Conservation (phyloP, 2,113 vertebrate species). For the Melanerpes formicivorus region DNA sequence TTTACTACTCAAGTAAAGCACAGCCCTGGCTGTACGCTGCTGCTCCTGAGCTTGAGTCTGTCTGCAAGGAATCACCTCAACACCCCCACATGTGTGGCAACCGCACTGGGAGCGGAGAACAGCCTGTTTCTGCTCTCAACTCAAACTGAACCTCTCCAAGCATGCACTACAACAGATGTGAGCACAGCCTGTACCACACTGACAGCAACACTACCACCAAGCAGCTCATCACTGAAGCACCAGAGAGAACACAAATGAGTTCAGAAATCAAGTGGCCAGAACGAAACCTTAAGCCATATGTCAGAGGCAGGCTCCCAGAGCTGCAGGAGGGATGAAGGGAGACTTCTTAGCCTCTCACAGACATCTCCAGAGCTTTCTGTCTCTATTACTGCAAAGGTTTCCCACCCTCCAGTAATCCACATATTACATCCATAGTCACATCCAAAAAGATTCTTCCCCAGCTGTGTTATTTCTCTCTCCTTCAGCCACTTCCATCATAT, state of each 20-base stretch:
- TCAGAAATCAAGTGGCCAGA: not conserved
- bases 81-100: accelerated
- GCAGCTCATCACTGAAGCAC: not conserved
- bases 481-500: not conserved
- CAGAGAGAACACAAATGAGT: not conserved
- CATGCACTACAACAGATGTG: not conserved
- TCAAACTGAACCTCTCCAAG: not conserved
- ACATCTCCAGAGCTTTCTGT: not conserved
- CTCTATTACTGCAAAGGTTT: not conserved
- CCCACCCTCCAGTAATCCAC: not conserved
- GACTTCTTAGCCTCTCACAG: not conserved
- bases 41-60: not conserved
- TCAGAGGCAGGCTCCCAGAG: not conserved
- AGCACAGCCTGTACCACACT: accelerated
- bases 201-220: accelerated
- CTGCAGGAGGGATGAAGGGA: not conserved
- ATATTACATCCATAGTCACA: accelerated
- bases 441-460: not conserved
- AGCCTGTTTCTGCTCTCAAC: not conserved
- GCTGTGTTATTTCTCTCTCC: not conserved
- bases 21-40: not conserved
- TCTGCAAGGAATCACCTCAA: accelerated
- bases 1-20: not conserved
- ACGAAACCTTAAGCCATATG: not conserved
- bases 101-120: not conserved